Conservation (phyloP, 2,113 vertebrate genomes). For the Geococcyx californianus region DNA sequence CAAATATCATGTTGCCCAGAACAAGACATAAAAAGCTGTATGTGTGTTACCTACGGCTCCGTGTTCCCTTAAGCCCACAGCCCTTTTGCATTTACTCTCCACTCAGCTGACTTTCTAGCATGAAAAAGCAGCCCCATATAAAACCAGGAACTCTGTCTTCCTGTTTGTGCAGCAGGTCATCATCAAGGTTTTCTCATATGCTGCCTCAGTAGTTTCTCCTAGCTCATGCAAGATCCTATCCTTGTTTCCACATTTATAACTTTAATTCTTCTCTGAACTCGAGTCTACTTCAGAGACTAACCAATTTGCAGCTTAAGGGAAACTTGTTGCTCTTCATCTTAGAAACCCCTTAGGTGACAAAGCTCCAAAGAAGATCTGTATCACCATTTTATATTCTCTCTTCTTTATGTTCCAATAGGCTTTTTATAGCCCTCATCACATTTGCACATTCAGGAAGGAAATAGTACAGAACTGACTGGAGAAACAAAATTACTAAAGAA, state of each 20-base stretch:
- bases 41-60: background rate
- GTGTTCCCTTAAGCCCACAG: background rate
- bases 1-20: background rate
- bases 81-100: background rate
- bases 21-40: background rate
- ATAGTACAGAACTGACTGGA: background rate
- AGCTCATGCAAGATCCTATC: background rate
- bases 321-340: background rate
- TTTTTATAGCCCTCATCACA: background rate
- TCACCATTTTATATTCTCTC: background rate
- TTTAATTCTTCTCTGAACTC: background rate
- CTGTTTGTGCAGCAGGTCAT: fast-evolving
- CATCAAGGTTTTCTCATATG: fast-evolving
- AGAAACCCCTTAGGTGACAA: background rate
- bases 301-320: background rate
- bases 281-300: background rate
- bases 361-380: background rate
- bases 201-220: background rate
- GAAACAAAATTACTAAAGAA: background rate
- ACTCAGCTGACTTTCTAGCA: background rate
- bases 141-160: background rate
- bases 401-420: background rate
- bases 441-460: slow-evolving; percentile 5
- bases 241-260: background rate
- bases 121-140: background rate